Evolutionary conservation across 1,140 invertebrate genomes (phyloP).

Genomic region (Penaeus japonicus): DNA sequence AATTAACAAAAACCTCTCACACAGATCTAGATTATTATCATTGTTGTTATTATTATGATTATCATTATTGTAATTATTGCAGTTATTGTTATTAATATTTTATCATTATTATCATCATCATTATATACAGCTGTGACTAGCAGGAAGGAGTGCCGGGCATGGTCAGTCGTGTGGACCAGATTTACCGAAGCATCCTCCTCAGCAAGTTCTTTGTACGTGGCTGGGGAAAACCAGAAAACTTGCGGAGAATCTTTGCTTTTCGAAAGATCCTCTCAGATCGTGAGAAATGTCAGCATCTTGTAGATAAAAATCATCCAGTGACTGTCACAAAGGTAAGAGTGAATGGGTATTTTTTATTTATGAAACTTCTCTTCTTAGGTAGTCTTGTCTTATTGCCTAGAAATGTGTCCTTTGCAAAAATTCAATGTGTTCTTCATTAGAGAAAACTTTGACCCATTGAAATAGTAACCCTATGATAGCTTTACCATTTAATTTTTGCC

Average conservation of each 20-base stretch:
- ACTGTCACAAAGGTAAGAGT: slow-evolving; percentile 82
- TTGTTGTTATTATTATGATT: too few relatives aligned
- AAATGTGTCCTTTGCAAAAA: not conserved
- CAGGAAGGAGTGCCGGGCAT: slow-evolving; percentile 19
- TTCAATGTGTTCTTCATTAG: too few relatives aligned
- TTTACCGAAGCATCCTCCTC: slow-evolving; percentile 88
- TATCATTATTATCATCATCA: too few relatives aligned
- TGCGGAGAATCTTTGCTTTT: slow-evolving; percentile 89
- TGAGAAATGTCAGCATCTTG: slow-evolving; percentile 81
- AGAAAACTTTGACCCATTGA: too few relatives aligned
- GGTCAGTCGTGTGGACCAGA: slow-evolving; percentile 71
- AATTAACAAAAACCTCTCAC: too few relatives aligned
- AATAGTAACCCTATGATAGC: too few relatives aligned
- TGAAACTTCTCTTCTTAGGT: not conserved
- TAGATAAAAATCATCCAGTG: slow-evolving; percentile 85
- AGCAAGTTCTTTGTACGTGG: slow-evolving; percentile 96
- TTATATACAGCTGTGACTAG: too few relatives aligned
- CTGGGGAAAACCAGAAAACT: slow-evolving; percentile 92
- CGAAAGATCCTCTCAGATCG: slow-evolving; percentile 86
- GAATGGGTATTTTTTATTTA: not conserved
- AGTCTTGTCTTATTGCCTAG: not conserved
- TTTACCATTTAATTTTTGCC: too few relatives aligned
- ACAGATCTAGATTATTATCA: too few relatives aligned
- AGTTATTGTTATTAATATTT: too few relatives aligned
- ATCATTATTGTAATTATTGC: too few relatives aligned